phyloP scores from a whole-genome alignment of 2,113 vertebrate genomes.

The Corythornis vintsioides region DNA sequence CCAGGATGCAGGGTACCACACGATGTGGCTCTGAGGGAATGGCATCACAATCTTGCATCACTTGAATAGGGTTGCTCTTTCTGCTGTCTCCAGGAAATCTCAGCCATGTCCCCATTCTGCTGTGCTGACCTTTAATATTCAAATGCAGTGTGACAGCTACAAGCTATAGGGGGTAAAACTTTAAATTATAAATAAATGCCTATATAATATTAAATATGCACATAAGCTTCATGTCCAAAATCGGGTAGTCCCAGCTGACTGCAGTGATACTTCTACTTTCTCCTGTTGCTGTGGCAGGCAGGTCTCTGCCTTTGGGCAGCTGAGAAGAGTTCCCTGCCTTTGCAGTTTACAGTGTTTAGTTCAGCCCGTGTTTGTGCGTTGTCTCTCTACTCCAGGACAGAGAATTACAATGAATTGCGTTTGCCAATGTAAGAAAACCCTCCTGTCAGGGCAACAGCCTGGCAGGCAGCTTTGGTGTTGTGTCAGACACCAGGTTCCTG shows the following conservation, averaged over 20 bases:
- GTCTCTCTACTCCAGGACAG: not conserved
- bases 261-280: not conserved
- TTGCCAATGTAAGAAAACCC: conserved; percentile 1
- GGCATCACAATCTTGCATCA: not conserved
- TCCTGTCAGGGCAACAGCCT: not conserved
- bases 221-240: not conserved
- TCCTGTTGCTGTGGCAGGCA: not conserved
- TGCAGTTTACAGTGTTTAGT: not conserved
- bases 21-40: not conserved
- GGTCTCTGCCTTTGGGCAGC: not conserved
- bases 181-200: not conserved
- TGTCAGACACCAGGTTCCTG: not conserved
- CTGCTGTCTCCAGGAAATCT: not conserved
- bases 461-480: not conserved
- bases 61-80: not conserved
- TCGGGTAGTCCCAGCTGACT: not conserved
- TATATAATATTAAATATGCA: not conserved
- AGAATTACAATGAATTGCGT: not conserved
- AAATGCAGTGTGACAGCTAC: not conserved
- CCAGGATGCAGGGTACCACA: not conserved
- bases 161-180: not conserved
- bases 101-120: not conserved
- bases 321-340: not conserved
- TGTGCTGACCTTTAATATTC: not conserved
- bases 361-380: not conserved